Evolutionary conservation across 2,113 vertebrate species (phyloP).

Genomic region (Hylia prasina): DNA sequence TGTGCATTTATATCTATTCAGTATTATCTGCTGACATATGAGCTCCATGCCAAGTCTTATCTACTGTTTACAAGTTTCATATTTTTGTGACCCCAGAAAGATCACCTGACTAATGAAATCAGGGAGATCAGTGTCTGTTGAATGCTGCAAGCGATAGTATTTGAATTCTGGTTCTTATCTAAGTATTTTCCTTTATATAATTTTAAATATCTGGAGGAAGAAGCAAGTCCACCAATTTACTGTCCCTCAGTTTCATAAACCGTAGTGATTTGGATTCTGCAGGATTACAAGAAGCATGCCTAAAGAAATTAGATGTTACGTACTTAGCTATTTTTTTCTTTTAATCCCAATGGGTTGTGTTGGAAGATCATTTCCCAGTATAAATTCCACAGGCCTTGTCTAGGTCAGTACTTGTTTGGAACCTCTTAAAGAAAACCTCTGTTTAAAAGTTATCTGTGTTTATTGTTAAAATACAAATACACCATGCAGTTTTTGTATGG

Average conservation of each 20-base stretch:
- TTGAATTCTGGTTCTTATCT: background rate
- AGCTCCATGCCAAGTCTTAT: background rate
- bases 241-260: background rate
- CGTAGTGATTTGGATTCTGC: background rate
- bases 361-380: background rate
- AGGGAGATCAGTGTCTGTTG: background rate
- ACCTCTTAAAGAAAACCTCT: background rate
- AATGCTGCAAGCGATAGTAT: background rate
- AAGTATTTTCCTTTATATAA: background rate
- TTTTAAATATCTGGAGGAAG: background rate
- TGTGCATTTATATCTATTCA: background rate
- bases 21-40: background rate
- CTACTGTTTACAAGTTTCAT: background rate
- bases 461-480: background rate
- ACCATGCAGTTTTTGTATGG: background rate
- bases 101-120: background rate
- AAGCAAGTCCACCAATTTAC: background rate
- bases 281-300: background rate
- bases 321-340: background rate
- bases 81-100: background rate
- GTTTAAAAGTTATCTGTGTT: background rate
- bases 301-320: background rate
- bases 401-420: background rate
- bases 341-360: background rate
- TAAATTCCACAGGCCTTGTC: background rate